Conservation (phyloP, 2,113 vertebrate genomes). For the Etia nguti region DNA sequence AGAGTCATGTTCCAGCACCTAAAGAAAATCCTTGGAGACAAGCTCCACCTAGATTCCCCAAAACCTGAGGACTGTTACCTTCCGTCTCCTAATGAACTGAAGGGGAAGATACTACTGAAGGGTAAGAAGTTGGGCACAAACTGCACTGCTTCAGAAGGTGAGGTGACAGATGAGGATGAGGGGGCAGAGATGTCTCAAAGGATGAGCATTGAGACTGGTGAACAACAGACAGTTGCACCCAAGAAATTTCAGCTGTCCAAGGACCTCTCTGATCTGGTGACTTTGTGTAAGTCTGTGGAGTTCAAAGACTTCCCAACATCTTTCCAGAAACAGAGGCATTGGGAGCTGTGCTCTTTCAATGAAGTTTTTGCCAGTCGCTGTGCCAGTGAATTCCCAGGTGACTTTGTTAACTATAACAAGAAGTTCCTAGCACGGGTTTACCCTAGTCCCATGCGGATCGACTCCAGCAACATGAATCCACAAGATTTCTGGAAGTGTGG, state of each 20-base stretch:
- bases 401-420: conserved; percentile 98
- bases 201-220: conserved; percentile 78
- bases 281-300: conserved; percentile 91
- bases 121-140: conserved; percentile 86
- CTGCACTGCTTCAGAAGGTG: conserved; percentile 85
- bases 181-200: conserved; percentile 93
- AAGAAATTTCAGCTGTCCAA: conserved; percentile 92
- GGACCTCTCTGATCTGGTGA: conserved; percentile 92
- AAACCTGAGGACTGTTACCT: conserved; percentile 87
- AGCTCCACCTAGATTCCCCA: conserved; percentile 79
- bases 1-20: conserved; percentile 96
- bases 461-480: conserved; percentile 99
- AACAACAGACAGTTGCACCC: conserved; percentile 73
- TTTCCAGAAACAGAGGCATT: conserved; percentile 93
- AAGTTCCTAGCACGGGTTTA: conserved; percentile 91
- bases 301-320: conserved; percentile 92
- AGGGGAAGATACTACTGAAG: conserved; percentile 90
- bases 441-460: conserved; percentile 96
- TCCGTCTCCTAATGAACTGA: conserved; percentile 85
- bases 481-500: conserved; percentile 99
- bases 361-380: conserved; percentile 92
- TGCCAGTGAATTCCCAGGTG: conserved; percentile 88
- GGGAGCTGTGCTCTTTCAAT: conserved; percentile 97
- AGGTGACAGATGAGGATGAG: conserved; percentile 96
- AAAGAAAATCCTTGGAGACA: conserved; percentile 92